These are phyloP conservation scores for Sphinx pinastri DNA, from an alignment of 2,888 invertebrate species.

Conservation along the genomic window DNA sequence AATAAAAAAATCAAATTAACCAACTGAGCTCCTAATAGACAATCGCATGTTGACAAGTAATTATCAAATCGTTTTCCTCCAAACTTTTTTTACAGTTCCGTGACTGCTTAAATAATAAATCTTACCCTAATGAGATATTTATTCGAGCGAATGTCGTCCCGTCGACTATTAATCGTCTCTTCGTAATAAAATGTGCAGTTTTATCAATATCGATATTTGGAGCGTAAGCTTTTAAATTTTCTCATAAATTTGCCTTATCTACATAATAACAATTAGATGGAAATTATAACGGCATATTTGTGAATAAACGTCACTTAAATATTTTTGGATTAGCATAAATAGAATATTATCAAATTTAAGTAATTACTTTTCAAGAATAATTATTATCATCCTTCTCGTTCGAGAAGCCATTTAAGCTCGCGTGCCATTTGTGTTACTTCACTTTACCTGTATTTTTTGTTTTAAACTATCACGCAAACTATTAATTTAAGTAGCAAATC, in stretches of 20 bases:
- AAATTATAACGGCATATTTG: background rate
- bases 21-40: conserved; percentile 71
- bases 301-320: background rate
- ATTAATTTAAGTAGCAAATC: no score
- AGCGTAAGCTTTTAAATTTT: conserved; percentile 2
- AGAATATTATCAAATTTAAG: background rate
- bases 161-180: conserved; percentile 79
- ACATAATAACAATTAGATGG: background rate
- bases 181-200: conserved; percentile 36
- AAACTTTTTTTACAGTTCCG: conserved; percentile 76
- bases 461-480: no score
- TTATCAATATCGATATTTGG: conserved; percentile 25
- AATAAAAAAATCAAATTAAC: conserved; percentile 76
- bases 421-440: no score
- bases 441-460: no score
- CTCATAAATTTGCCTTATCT: background rate
- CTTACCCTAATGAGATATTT: conserved; percentile 82
- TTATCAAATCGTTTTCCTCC: conserved; percentile 75
- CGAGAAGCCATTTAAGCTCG: no score
- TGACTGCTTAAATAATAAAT: conserved; percentile 80
- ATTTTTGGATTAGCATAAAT: background rate
- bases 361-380: background rate
- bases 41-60: conserved; percentile 83
- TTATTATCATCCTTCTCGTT: no score
- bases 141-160: conserved; percentile 71